Conservation (phyloP, 2,797 vertebrate species). For the Megaceryle alcyon region DNA sequence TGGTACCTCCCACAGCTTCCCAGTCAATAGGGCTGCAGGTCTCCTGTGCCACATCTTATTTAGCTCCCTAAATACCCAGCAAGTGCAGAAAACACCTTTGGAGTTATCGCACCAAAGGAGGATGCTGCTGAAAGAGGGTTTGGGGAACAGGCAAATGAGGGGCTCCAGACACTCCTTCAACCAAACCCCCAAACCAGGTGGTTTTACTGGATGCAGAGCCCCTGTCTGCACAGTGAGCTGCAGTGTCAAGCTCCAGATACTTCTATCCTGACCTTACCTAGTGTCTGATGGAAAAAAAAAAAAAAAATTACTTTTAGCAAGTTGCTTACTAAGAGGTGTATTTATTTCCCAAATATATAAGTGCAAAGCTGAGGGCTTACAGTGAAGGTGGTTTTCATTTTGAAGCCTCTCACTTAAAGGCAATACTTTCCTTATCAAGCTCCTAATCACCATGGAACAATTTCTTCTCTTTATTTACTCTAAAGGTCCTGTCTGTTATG, state of each 20-base stretch:
- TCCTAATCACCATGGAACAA: not conserved
- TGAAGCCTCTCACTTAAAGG: not conserved
- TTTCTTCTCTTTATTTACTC: constrained; percentile 24
- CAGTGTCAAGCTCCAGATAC: not conserved
- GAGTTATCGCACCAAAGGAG: not conserved
- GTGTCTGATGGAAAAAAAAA: not conserved
- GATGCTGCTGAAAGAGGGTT: not conserved
- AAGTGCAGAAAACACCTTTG: not conserved
- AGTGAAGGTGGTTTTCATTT: not conserved
- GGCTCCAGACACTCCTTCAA: not conserved
- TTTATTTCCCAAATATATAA: not conserved
- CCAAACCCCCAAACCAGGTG: not conserved
- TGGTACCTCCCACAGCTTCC: not conserved
- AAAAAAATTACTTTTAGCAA: not conserved
- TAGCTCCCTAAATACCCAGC: not conserved
- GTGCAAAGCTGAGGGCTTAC: not conserved
- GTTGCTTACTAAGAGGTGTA: not conserved
- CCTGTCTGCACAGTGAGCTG: rapidly evolving
- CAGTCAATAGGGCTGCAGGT: rapidly evolving
- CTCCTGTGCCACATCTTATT: rapidly evolving
- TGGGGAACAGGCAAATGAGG: rapidly evolving
- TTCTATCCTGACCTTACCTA: rapidly evolving
- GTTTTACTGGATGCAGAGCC: rapidly evolving
- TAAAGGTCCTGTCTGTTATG: constrained; percentile 18
- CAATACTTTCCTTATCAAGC: not conserved